Evolutionary conservation across 2,797 vertebrate genomes (phyloP).

Genomic region (Poliocrania exsul): DNA sequence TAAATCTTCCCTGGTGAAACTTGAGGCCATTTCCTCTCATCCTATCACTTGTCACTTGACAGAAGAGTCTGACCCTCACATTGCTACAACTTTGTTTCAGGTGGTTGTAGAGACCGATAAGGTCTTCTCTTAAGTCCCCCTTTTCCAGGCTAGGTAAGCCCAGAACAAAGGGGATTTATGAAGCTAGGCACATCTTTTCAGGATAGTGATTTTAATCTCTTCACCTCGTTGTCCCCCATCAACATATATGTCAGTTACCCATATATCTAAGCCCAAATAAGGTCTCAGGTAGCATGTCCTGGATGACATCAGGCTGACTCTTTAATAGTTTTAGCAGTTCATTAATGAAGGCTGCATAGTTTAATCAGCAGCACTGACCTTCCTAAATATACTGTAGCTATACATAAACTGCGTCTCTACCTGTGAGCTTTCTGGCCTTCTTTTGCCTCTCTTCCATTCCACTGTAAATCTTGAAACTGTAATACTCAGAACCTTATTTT

Average conservation of each 20-base stretch:
- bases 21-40: background rate
- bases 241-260: background rate
- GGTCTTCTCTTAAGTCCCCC: background rate
- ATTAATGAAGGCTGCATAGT: background rate
- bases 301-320: background rate
- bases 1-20: background rate
- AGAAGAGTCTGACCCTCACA: background rate
- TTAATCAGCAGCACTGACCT: background rate
- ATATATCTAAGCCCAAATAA: background rate
- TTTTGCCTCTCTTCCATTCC: background rate
- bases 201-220: background rate
- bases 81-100: background rate
- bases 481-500: background rate
- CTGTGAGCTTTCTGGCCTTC: background rate
- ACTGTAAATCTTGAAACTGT: conserved; percentile 9
- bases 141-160: background rate
- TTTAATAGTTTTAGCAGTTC: background rate
- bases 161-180: background rate
- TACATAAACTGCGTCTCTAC: background rate
- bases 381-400: background rate
- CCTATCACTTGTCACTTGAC: background rate
- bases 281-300: background rate
- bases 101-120: rapidly evolving
- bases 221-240: background rate
- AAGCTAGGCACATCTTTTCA: background rate